Conservation (phyloP, 2,113 vertebrate species). For the Forbesichthys agassizii region DNA sequence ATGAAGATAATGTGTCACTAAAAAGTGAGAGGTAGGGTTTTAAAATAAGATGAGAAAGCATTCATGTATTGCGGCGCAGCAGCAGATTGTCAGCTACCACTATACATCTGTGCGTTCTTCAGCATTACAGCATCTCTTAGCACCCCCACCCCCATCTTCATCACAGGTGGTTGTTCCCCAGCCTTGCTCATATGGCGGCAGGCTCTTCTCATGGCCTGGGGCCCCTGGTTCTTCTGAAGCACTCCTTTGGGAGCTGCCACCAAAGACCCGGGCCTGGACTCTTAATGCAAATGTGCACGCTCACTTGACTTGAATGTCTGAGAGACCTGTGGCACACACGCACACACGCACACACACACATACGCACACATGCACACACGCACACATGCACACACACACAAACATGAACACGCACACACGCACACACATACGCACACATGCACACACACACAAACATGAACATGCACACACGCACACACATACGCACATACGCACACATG, state of each 20-base stretch:
- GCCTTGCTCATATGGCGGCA: conserved; percentile 35
- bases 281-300: conserved; percentile 64
- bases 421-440: too few species aligned
- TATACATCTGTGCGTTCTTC: too few species aligned
- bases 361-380: neutral
- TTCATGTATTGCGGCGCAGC: too few species aligned
- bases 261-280: conserved; percentile 37
- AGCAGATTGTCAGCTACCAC: too few species aligned
- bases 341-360: neutral
- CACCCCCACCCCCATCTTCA: neutral
- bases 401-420: too few species aligned
- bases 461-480: too few species aligned
- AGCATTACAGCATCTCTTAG: too few species aligned
- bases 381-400: neutral
- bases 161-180: conserved; percentile 55
- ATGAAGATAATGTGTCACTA: too few species aligned
- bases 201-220: conserved; percentile 46
- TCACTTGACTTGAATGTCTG: conserved; percentile 52
- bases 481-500: too few species aligned
- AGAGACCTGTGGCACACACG: conserved; percentile 29
- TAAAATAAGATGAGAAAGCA: too few species aligned
- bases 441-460: too few species aligned
- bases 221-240: conserved; percentile 69
- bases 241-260: conserved; percentile 68
- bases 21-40: too few species aligned